Evolutionary conservation across 1,140 invertebrate species (phyloP), one percentile per base, ranked within the genome.

Genomic region (Drosophila guanche): DNA sequence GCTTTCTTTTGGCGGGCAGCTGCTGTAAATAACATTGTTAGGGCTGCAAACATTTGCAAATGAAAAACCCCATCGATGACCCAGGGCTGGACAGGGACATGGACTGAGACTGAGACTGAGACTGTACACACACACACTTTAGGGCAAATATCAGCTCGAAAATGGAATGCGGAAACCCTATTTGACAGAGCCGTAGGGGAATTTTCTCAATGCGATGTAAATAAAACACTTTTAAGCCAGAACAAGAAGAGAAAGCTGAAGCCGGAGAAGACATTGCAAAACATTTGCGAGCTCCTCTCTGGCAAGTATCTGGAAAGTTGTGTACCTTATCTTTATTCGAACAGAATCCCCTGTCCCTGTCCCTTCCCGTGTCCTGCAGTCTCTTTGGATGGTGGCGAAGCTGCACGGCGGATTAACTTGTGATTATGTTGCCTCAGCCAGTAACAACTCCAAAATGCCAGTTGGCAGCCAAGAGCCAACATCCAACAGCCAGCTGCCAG

Each of bases 361-460:
- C 8, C 16, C 48, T 8, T 25, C 14, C 58, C 42, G 45, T 20
- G 16, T 20, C 16, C 45, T 65, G 40, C 56, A 20, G 16, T 20
- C 16, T 20, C 46, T 66, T 48, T 62, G 63, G 59, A 62, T 77
- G 72, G 77, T 74, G 70, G 52, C 51, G 74, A 79, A 86, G 77
- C 70, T 86, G 78, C 77, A 86, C 65, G 75, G 67, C 73, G 84
- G 76, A 88, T 88, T 88, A 88, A 81, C 83, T 88, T 83, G 83
- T 83, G 83, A 80, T 85, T 85, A 85, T 85, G 72, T 70, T 76
- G 81, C 67, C 81, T 52, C 59, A 51, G 57, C 27, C 42, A 27
- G 7, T 37, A 20, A 20, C 61, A 54, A 42, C 55, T 51, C 43
- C 53, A 37, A n/a, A 37, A n/a, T 45, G 51, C 55, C 29, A 60